Percentiles rank a stretch among this genome's conserved stretches.
phyloP scores from a whole-genome alignment of 1,140 invertebrate genomes.

The Pseudobourletiella spinata region DNA sequence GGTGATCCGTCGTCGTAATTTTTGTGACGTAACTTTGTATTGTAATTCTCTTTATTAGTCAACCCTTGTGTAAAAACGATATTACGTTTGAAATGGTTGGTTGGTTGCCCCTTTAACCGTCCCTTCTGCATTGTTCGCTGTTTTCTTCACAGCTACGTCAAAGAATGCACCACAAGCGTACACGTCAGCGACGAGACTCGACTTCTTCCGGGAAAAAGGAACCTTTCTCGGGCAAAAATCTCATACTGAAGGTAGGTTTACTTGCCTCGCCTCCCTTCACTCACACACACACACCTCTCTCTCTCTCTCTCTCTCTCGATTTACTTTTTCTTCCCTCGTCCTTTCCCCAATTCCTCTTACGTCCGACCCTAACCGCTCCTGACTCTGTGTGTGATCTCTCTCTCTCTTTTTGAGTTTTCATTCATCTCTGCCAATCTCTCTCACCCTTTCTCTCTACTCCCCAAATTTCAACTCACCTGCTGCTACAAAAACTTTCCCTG shows the following conservation, averaged over 20 bases:
- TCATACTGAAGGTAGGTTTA: conserved; percentile 36
- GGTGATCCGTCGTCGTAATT: too few species aligned
- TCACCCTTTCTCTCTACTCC: too few species aligned
- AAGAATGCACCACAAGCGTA: conserved; percentile 35
- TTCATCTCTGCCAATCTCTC: neutral
- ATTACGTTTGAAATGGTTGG: neutral
- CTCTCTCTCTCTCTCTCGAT: conserved; percentile 20
- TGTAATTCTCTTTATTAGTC: neutral
- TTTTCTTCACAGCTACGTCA: conserved; percentile 36
- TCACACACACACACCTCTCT: conserved; percentile 23
- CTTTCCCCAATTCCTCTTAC: neutral
- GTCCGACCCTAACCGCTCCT: too few species aligned
- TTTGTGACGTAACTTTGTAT: neutral
- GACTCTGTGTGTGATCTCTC: too few species aligned
- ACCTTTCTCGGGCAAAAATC: conserved; percentile 36
- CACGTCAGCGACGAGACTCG: conserved; percentile 35
- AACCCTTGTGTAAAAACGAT: too few species aligned
- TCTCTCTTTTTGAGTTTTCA: neutral
- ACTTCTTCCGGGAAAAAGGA: conserved; percentile 33
- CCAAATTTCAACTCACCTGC: too few species aligned
- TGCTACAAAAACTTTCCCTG: too few species aligned
- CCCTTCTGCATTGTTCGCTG: conserved; percentile 29
- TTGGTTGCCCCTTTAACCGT: conserved; percentile 11
- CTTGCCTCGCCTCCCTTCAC: conserved; percentile 14
- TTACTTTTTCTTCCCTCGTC: neutral